Evolutionary conservation across 2,888 invertebrate genomes (phyloP).

Genomic region (Microctonus brassicae): DNA sequence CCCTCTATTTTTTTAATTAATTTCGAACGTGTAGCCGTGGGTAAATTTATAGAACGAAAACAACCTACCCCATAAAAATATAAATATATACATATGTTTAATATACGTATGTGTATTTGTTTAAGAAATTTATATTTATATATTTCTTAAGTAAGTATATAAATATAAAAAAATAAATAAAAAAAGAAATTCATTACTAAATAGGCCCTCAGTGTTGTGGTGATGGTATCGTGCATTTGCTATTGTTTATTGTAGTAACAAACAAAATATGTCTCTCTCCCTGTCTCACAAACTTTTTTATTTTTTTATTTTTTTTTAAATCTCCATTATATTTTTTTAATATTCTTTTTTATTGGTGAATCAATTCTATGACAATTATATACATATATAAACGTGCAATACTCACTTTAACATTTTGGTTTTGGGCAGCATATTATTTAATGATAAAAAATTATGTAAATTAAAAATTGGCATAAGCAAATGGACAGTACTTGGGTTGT

Average conservation of each 20-base stretch:
- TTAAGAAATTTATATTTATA: conserved; percentile 24
- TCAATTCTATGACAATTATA: conserved; percentile 15
- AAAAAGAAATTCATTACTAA: conserved; percentile 44
- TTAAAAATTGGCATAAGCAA: conserved; percentile 57
- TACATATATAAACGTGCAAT: conserved; percentile 15
- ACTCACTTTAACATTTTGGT: conserved; percentile 32
- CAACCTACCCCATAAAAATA: conserved; percentile 33
- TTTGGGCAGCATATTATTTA: conserved; percentile 25
- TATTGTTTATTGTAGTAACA: conserved; percentile 64
- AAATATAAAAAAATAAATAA: conserved; percentile 46
- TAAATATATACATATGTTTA: conserved; percentile 43
- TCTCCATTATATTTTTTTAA: conserved; percentile 26
- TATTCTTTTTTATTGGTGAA: conserved; percentile 32
- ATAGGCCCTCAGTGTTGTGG: conserved; percentile 66
- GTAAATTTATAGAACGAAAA: conserved; percentile 52
- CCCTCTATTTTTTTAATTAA: conserved; percentile 68
- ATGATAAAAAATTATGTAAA: conserved; percentile 16
- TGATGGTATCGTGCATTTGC: conserved; percentile 70
- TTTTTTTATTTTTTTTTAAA: conserved; percentile 37
- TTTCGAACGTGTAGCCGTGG: conserved; percentile 67
- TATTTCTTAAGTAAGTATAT: conserved; percentile 48
- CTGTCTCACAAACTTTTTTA: conserved; percentile 42
- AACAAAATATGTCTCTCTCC: conserved; percentile 48
- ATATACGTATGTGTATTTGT: conserved; percentile 38
- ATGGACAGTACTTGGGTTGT: conserved; percentile 62